Evolutionary conservation across 2,888 invertebrate genomes (phyloP).

Genomic region (Corythucha ciliata): DNA sequence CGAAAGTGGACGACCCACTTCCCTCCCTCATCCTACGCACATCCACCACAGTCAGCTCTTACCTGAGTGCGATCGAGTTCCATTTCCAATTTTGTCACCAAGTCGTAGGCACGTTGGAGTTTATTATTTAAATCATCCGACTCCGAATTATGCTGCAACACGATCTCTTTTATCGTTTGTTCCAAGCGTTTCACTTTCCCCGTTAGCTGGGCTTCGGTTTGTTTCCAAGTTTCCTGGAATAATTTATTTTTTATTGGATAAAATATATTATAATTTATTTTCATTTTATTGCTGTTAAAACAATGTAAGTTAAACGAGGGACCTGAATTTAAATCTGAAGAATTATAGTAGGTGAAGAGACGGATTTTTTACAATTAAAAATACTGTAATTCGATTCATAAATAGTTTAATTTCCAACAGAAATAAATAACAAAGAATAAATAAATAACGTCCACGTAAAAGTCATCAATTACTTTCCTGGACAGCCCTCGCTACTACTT

Average conservation of each 20-base stretch:
- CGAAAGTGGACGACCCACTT: too few relatives aligned
- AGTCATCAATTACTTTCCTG: slow-evolving; percentile 3
- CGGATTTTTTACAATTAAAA: too few relatives aligned
- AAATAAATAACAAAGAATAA: slow-evolving; percentile 7
- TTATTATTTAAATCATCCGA: slow-evolving; percentile 16
- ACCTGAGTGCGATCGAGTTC: slow-evolving; percentile 17
- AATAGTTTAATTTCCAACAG: neutral
- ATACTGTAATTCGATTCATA: neutral
- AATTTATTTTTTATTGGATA: neutral
- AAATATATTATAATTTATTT: neutral
- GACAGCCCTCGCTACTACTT: slow-evolving; percentile 48
- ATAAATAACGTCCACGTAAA: slow-evolving; percentile 1
- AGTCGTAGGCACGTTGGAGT: slow-evolving; percentile 20
- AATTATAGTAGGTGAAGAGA: too few relatives aligned
- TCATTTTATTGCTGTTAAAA: too few relatives aligned
- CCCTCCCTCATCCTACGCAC: too few relatives aligned
- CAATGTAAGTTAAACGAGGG: too few relatives aligned
- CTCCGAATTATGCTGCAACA: slow-evolving; percentile 8
- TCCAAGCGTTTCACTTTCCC: slow-evolving; percentile 29
- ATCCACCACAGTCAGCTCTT: too few relatives aligned
- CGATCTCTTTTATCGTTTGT: slow-evolving; percentile 17
- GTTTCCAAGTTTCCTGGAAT: slow-evolving; percentile 31
- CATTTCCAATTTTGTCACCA: slow-evolving; percentile 18
- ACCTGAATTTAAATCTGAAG: too few relatives aligned
- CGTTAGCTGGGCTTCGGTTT: slow-evolving; percentile 28